Base-by-base conservation (phyloP, 2,113 vertebrate genomes). In the Phylloscopus trochilus region DNA sequence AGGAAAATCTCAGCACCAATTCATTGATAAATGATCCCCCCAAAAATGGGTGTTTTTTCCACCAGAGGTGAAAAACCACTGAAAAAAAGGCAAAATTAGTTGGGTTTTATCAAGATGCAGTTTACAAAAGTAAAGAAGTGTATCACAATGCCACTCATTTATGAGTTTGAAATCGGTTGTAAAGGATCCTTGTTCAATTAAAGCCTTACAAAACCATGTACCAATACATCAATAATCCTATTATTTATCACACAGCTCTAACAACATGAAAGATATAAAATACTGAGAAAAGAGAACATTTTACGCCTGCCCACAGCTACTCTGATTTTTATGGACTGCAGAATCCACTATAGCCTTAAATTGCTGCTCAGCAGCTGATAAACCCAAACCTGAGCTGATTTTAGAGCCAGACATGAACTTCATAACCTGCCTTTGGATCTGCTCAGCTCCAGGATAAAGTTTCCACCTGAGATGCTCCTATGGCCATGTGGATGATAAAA, bases 1-100 rank as follows among this genome's bases (percentile, higher is more conserved):
- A 83, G 76, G 86, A 95, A 94, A 95, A 94, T 47, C 84, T 90
- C 90, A 82, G 89, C 80, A 92, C 33, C 21, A 37, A 81, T 41
- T 93, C 60, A 80, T 1, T 86, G 94, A 90, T 43, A 97, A 96
- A 92, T 91, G 33, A 69, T 7, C 51, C 27, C 83, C 24, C 3
- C 0, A 87, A 91, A 85, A 82, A 75, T 19, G 49, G 58, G 2
- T 31, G 16, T 26, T 77, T 88, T 73, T 56, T 35, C 60, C 41
- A 73, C 39, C 53, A 33, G 0, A 22, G 19, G 64, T n/a, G 46
- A 56, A 2, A 2, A 84, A 62, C 37, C 14, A 24, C 83, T 26
- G 23, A 79, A 30, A 69, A 90, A 94, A 82, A 39, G 37, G 27
- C 51, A 87, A 86, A 31, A 76, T 43, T 46, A n/a, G 15, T 74